Evolutionary conservation across 2,113 vertebrate genomes (phyloP), one percentile per base, ranked within the genome.

Genomic region (Melanotaenia duboulayi): DNA sequence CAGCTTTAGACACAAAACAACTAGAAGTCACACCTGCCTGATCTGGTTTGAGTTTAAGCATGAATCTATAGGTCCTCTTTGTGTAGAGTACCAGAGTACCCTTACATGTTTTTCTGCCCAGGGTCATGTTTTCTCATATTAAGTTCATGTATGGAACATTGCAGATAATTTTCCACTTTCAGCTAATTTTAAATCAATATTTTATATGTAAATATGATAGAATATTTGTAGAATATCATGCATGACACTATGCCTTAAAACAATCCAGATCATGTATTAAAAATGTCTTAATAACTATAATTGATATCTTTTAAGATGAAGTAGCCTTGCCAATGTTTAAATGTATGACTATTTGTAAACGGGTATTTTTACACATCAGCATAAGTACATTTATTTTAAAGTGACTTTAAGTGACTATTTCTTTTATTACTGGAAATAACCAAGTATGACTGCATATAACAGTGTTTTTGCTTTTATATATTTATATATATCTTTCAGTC

Each of bases 281-380:
- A 25, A n/a, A 57, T 57, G 5, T 11, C n/a, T 57, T 7, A 19
- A 28, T 46, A 19, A 16, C 11, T 25, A 22, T 50, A 25, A 63
- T 63, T 19, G 56, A 22, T 56, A n/a, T 28, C 54, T 55, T n/a
- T 42, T 46, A 11, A 10, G 19, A 4, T 39, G 40, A 55, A 67
- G 51, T 25, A 56, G 24, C 17, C 28, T 25, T 52, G 14, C 32
- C 20, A 22, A 62, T 39, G 10, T 54, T 40, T 22, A 24, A 50
- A 23, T 37, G 20, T 19, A 1, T 17, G 28, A 49, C 55, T 25
- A 63, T 20, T 67, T 55, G 8, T 35, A 64, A 58, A 11, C 0
- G 4, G 50, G n/a, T 54, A 56, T 35, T 56, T 76, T 66, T 25
- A 65, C 48, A 67, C 42, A 20, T 48, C 28, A 44, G 20, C 17